Base-by-base conservation (phyloP, 2,797 vertebrate genomes). In the Malacoraja senta region DNA sequence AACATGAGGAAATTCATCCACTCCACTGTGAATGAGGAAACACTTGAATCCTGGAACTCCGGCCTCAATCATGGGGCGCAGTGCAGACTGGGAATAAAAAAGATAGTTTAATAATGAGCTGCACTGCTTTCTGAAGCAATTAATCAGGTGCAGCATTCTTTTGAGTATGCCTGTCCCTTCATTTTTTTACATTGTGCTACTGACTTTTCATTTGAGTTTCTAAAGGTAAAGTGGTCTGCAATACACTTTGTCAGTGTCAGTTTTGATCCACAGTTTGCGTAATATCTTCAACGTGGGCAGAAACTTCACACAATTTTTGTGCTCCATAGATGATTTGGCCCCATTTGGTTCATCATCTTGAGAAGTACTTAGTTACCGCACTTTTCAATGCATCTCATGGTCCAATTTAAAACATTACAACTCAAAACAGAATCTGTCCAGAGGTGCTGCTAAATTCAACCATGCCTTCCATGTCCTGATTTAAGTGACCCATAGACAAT, bases 11-110 rank as follows among this genome's bases (percentile, higher is more conserved):
- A 98, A 98, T 94, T 97, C 97, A 0, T 97, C 96, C 94, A 97
- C 97, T 1, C 97, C 97, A 8, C 97, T 97, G 91, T 97, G 95
- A 94, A 97, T 97, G 93, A 98, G 96, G 95, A 98, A 98, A 94
- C 97, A 98, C 94, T 97, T 97, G 94, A 98, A 98, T 1, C 97
- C 97, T 1, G 96, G 96, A 77, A 98, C 95, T 68, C 97, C 97
- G 0, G 97, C 97, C 93, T 96, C 94, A 94, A 97, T 94, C 97
- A 97, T 96, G 58, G 97, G 97, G 44, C 63, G 95, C 12, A 98
- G 95, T 63, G 97, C 97, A 53, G 94, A 92, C 97, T 98, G 77
- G 65, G 92, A 29, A 61, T 21, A 65, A 78, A 78, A 21, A 17
- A 86, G 53, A 72, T 26, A 21, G 32, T 19, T n/a, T 32, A 84